Base-by-base conservation (phyloP, 2,888 invertebrate genomes). In the Lasioglossum villosulum region DNA sequence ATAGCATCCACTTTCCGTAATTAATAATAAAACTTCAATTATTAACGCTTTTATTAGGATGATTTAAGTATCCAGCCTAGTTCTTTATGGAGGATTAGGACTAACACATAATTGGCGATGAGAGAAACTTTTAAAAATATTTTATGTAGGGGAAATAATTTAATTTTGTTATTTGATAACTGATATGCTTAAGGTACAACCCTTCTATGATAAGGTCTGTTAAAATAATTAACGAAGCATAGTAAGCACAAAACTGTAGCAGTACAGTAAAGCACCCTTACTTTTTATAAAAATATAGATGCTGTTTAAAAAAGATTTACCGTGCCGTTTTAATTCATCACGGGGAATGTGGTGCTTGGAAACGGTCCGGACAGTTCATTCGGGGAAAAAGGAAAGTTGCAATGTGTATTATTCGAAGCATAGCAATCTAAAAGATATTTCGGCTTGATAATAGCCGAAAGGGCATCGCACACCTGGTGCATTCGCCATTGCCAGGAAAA, bases 401-500 rank as follows among this genome's bases (percentile, higher is more conserved):
- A 12, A 6, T 2, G 16, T 4, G 19, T 48, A 52, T 80, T 66
- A 56, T 71, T 78, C 42, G 81, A 37, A 19, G 34, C 63, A n/a
- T 52, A 71, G 39, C 42, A 27, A n/a, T 42, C 27, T 56, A 66
- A 83, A 66, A 78, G 66, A 72, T 78, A 74, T 84, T 77, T 76
- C 70, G 27, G 14, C 52, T 6, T 34, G 59, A 79, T 87, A 86
- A 84, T 86, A 82, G 83, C 76, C 75, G 34, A 74, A 77, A 75
- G 70, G 76, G 75, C 79, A 71, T 75, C 74, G 86, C 63, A 78
- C 92, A 92, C 91, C 92, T 92, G 92, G 91, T 92, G 89, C 88
- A 86, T 88, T 86, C 87, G 84, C 75, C 83, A 90, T 92, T 92
- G 91, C 87, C 88, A 84, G 86, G 90, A 90, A 93, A 92, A 92